Evolutionary conservation across 2,888 invertebrate species (phyloP).

Genomic region (Cryptophagus acutangulus): DNA sequence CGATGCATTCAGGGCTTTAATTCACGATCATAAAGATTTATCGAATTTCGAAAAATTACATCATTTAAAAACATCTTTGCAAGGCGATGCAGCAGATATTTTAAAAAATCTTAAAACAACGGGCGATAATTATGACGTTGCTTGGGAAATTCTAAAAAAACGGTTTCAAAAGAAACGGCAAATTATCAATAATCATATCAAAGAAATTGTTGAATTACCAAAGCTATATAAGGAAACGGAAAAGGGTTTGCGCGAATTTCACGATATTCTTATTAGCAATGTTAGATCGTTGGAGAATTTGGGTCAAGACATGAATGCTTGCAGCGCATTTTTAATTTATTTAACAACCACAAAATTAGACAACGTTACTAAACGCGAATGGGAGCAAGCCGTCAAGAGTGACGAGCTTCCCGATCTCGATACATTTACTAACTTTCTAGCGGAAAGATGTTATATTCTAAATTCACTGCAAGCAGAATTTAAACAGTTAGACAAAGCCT

Average conservation of each 20-base stretch:
- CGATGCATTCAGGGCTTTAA: too few relatives aligned
- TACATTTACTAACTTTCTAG: too few relatives aligned
- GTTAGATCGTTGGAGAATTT: too few relatives aligned
- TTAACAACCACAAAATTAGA: constrained; percentile 6
- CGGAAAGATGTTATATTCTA: too few relatives aligned
- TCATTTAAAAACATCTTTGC: constrained; percentile 1
- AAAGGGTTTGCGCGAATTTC: too few relatives aligned
- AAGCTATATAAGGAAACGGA: too few relatives aligned
- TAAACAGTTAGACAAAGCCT: too few relatives aligned
- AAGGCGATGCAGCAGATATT: background rate
- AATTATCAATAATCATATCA: constrained; percentile 2
- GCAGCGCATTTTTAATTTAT: constrained; percentile 7
- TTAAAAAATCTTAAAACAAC: background rate
- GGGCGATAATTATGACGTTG: background rate
- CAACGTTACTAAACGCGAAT: constrained; percentile 3
- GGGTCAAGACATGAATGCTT: background rate
- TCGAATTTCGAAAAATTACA: background rate
- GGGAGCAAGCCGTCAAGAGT: constrained; percentile 6
- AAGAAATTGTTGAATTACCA: too few relatives aligned
- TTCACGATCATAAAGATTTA: too few relatives aligned
- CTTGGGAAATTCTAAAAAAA: constrained; percentile 2
- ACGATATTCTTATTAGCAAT: too few relatives aligned
- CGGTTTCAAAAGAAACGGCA: constrained; percentile 7
- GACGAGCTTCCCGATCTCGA: too few relatives aligned
- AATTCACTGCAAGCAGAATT: too few relatives aligned